Conservation (phyloP, 1,140 invertebrate species). For the Bombus terrestris region DNA sequence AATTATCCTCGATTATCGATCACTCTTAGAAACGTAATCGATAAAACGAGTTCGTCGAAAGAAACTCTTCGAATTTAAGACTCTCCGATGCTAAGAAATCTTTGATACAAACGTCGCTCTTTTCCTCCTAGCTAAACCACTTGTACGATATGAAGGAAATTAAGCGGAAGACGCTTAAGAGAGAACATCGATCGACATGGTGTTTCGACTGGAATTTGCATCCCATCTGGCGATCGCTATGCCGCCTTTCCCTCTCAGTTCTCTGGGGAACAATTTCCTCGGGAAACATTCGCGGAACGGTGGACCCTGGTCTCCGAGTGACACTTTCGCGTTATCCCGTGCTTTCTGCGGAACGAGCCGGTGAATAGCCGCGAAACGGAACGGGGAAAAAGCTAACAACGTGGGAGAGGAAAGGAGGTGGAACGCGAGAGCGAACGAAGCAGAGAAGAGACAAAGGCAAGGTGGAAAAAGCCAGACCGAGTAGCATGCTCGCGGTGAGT, state of each 20-base stretch:
- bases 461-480: not conserved
- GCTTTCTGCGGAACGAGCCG: not conserved
- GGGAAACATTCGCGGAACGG: conserved; percentile 20
- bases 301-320: not conserved
- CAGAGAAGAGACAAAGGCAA: not conserved
- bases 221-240: not conserved
- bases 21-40: not conserved
- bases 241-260: not conserved
- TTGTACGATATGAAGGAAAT: not conserved
- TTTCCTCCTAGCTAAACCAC: no score
- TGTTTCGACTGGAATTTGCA: conserved; percentile 5
- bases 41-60: not conserved
- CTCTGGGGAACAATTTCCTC: not conserved
- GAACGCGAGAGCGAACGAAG: no score
- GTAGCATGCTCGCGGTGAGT: not conserved
- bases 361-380: not conserved
- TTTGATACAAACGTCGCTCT: not conserved
- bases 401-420: no score
- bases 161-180: no score
- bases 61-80: not conserved
- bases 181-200: not conserved
- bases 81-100: not conserved
- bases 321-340: conserved; percentile 4
- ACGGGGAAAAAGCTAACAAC: not conserved
- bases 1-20: not conserved